Evolutionary conservation across 2,888 invertebrate genomes (phyloP).

Genomic region (Eretmocerus hayati): DNA sequence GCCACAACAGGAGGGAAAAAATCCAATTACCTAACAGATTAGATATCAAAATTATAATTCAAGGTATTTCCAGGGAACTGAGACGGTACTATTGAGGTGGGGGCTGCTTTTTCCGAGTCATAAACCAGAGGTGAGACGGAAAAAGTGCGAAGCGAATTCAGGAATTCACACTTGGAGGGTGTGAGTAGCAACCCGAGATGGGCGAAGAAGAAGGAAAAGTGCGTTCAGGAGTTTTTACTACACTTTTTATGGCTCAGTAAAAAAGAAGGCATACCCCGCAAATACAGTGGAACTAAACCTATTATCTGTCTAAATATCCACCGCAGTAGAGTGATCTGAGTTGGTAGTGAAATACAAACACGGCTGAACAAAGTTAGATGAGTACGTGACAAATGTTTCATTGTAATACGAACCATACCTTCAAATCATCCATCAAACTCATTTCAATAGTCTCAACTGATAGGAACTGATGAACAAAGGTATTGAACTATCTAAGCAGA

Average conservation of each 20-base stretch:
- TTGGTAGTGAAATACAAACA: constrained; percentile 39
- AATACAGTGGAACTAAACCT: constrained; percentile 42
- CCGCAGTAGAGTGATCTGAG: constrained; percentile 41
- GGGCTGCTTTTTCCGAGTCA: constrained; percentile 17
- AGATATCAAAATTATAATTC: too few species aligned
- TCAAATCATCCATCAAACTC: too few species aligned
- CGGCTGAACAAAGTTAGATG: constrained; percentile 44
- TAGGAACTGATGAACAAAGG: too few species aligned
- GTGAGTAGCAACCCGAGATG: background rate
- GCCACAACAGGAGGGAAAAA: too few species aligned
- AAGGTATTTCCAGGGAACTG: too few species aligned
- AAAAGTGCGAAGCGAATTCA: constrained; percentile 20
- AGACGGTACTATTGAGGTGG: too few species aligned
- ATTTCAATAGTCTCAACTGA: too few species aligned
- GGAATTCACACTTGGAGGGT: constrained; percentile 4
- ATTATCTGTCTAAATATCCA: constrained; percentile 31
- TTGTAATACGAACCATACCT: too few species aligned
- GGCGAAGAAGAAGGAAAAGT: constrained; percentile 4
- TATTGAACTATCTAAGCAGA: too few species aligned
- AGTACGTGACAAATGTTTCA: constrained; percentile 30
- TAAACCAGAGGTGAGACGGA: constrained; percentile 12
- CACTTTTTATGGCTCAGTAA: constrained; percentile 45
- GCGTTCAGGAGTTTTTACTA: constrained; percentile 37
- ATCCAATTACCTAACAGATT: too few species aligned
- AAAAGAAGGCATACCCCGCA: constrained; percentile 31